Conservation (phyloP, 2,888 invertebrate species). For the Scaptomyza caliginosa region DNA sequence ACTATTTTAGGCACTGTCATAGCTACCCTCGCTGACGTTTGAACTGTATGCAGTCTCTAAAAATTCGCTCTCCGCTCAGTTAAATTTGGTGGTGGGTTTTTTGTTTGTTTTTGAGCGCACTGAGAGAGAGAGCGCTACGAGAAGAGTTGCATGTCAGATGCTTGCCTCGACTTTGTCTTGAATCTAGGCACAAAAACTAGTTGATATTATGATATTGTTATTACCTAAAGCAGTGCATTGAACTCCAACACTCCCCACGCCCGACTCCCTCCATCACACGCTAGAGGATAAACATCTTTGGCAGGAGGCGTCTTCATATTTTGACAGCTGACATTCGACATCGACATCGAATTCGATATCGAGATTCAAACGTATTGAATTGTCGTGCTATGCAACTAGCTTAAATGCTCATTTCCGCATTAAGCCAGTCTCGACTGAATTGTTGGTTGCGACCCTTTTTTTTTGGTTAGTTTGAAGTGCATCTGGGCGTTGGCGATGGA, state of each 20-base stretch:
- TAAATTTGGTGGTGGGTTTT: constrained; percentile 46
- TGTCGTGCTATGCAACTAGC: constrained; percentile 22
- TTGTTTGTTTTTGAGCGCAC: no score
- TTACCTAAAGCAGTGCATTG: constrained; percentile 51
- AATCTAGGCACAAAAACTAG: constrained; percentile 9
- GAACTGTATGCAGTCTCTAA: constrained; percentile 1
- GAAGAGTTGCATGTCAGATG: constrained; percentile 6
- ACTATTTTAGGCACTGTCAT: not conserved
- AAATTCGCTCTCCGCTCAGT: constrained; percentile 8
- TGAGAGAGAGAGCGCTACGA: constrained; percentile 7
- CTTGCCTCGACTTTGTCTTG: constrained; percentile 32
- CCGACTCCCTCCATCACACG: not conserved
- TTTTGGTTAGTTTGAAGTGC: constrained; percentile 36
- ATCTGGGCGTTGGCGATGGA: constrained; percentile 35
- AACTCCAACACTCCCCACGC: constrained; percentile 34
- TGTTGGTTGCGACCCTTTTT: constrained; percentile 7
- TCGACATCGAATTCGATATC: constrained; percentile 25
- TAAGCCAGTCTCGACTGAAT: constrained; percentile 9
- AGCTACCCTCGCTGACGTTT: constrained; percentile 13
- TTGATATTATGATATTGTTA: constrained; percentile 22
- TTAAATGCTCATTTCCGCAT: constrained; percentile 58
- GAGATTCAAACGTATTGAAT: constrained; percentile 40
- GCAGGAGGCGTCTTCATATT: constrained; percentile 65
- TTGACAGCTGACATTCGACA: constrained; percentile 61
- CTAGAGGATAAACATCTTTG: constrained; percentile 17